A percentile compares a stretch with the other conserved stretches of the same genome.
Evolutionary conservation across 2,113 vertebrate species (phyloP).

Genomic region (Microcebus jonahi): DNA sequence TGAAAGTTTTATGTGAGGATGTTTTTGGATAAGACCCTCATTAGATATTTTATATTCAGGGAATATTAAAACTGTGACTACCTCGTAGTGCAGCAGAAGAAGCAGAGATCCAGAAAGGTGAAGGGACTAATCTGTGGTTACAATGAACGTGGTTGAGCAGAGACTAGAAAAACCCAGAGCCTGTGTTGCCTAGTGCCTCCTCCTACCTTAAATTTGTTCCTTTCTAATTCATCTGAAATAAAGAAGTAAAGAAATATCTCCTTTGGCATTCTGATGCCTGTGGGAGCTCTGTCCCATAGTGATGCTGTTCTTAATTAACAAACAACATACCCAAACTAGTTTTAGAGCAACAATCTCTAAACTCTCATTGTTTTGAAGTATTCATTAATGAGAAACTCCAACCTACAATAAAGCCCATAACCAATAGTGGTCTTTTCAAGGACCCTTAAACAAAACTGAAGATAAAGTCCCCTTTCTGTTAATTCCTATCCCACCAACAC

Average conservation of each 20-base stretch:
- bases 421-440: constrained; percentile 13
- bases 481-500: constrained; percentile 17
- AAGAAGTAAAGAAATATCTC: background rate
- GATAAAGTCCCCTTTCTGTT: background rate
- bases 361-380: constrained; percentile 26
- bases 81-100: background rate
- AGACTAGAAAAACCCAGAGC: constrained; percentile 7
- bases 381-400: constrained; percentile 38
- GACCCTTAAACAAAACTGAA: constrained; percentile 10
- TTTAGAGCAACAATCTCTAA: constrained; percentile 54
- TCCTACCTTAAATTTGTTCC: background rate
- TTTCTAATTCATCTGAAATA: constrained; percentile 11
- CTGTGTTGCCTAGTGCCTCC: background rate
- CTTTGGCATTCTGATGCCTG: background rate
- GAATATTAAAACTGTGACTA: constrained; percentile 42
- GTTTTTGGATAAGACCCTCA: constrained; percentile 10
- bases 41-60: constrained; percentile 30
- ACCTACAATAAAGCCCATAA: constrained; percentile 15
- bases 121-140: background rate
- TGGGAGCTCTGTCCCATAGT: background rate
- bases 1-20: constrained; percentile 30
- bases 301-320: constrained; percentile 4
- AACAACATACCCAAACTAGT: background rate
- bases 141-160: background rate
- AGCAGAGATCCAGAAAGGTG: background rate